Conservation (phyloP, 1,140 invertebrate genomes). For the Zaprionus ornatus region DNA sequence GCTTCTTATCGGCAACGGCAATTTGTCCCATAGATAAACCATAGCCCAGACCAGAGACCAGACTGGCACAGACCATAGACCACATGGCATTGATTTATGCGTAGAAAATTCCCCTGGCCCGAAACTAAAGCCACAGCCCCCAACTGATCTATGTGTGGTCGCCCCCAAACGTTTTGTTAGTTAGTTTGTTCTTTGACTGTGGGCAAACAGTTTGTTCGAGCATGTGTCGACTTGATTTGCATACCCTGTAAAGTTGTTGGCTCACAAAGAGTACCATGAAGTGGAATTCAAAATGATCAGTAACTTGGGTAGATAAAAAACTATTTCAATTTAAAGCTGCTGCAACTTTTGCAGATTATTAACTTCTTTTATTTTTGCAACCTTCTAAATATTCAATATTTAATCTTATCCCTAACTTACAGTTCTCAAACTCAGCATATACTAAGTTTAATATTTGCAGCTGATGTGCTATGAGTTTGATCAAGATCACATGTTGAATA, state of each 20-base stretch:
- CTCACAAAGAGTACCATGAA: not conserved
- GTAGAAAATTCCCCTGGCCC: constrained; percentile 19
- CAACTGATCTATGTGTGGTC: constrained; percentile 4
- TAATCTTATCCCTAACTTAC: not conserved
- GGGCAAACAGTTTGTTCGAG: constrained; percentile 51
- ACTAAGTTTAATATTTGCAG: not conserved
- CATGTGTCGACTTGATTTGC: constrained; percentile 53
- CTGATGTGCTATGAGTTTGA: not conserved
- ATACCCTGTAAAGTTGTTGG: not conserved
- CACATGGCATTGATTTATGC: constrained; percentile 77
- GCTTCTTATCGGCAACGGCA: constrained; percentile 59
- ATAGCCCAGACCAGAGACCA: not conserved
- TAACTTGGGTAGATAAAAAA: not conserved
- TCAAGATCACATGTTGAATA: not conserved
- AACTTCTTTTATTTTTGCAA: not conserved
- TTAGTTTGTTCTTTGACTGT: constrained; percentile 46
- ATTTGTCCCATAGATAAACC: constrained; percentile 42
- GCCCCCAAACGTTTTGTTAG: constrained; percentile 39
- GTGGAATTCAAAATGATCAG: not conserved
- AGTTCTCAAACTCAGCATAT: not conserved
- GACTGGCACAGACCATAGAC: constrained; percentile 25
- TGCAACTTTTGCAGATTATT: not conserved
- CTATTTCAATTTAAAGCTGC: not conserved
- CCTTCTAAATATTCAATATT: not conserved
- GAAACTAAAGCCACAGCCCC: constrained; percentile 18